phyloP scores from a whole-genome alignment of 2,888 invertebrate genomes.

The Norana najaformis region DNA sequence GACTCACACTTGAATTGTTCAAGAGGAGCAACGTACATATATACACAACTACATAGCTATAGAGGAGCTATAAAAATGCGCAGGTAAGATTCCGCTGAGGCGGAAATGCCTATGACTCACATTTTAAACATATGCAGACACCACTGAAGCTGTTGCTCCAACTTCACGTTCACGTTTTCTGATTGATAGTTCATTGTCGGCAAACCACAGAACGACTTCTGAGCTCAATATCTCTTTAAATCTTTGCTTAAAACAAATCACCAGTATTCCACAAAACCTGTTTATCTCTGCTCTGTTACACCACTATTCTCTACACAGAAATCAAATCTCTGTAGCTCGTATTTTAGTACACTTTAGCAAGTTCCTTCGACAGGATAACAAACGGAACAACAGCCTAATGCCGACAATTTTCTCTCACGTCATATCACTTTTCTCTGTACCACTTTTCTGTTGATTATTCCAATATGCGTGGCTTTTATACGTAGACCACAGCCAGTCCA shows the following conservation, averaged over 20 bases:
- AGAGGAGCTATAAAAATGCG: too few relatives aligned
- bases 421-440: not conserved
- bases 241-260: not conserved
- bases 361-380: too few relatives aligned
- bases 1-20: too few relatives aligned
- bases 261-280: not conserved
- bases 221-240: not conserved
- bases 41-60: too few relatives aligned
- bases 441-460: not conserved
- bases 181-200: not conserved
- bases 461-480: not conserved
- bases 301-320: not conserved
- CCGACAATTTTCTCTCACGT: too few relatives aligned
- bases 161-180: not conserved
- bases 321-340: not conserved
- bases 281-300: too few relatives aligned
- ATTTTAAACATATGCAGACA: not conserved
- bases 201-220: not conserved
- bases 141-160: slow-evolving; percentile 15
- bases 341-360: not conserved
- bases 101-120: not conserved
- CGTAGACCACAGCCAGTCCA: not conserved
- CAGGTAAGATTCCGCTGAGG: not conserved
- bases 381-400: too few relatives aligned
- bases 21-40: too few relatives aligned